Evolutionary conservation across 2,888 invertebrate species (phyloP).

Genomic region (Cheilosia scutellata): DNA sequence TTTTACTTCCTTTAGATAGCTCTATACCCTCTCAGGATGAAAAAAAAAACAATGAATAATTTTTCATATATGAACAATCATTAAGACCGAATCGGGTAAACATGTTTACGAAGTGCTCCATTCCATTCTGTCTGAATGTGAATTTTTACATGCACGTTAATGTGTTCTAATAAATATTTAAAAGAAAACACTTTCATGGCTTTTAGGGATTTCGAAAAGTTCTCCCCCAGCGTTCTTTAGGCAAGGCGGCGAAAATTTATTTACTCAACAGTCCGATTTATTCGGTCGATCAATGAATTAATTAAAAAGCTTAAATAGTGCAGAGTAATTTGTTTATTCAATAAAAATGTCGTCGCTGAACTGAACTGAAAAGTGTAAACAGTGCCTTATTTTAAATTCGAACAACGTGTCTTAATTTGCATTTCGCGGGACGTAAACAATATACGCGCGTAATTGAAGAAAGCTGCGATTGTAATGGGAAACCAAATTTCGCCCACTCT

Average conservation of each 20-base stretch:
- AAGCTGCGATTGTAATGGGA: conserved; percentile 59
- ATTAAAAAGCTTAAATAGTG: conserved; percentile 46
- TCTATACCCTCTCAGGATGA: neutral
- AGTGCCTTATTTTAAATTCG: conserved; percentile 27
- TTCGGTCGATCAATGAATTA: conserved; percentile 52
- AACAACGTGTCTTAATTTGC: conserved; percentile 53
- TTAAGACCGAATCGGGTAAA: conserved; percentile 28
- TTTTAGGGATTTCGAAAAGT: neutral
- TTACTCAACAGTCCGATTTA: conserved; percentile 25
- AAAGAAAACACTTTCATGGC: conserved; percentile 2
- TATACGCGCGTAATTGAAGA: conserved; percentile 51
- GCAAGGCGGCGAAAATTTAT: neutral
- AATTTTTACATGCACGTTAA: conserved; percentile 14
- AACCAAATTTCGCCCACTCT: conserved; percentile 44
- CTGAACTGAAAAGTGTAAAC: conserved; percentile 52
- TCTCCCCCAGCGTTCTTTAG: neutral
- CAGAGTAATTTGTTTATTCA: conserved; percentile 53
- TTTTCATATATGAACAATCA: conserved; percentile 43
- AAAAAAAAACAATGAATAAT: conserved; percentile 48
- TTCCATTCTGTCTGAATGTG: neutral
- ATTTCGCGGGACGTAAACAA: conserved; percentile 56
- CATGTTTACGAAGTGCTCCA: conserved; percentile 50
- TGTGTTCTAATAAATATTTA: conserved; percentile 40
- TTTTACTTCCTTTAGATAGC: conserved; percentile 24
- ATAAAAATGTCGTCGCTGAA: conserved; percentile 38